phyloP scores from a whole-genome alignment of 2,888 invertebrate species.

The Plusia festucae region DNA sequence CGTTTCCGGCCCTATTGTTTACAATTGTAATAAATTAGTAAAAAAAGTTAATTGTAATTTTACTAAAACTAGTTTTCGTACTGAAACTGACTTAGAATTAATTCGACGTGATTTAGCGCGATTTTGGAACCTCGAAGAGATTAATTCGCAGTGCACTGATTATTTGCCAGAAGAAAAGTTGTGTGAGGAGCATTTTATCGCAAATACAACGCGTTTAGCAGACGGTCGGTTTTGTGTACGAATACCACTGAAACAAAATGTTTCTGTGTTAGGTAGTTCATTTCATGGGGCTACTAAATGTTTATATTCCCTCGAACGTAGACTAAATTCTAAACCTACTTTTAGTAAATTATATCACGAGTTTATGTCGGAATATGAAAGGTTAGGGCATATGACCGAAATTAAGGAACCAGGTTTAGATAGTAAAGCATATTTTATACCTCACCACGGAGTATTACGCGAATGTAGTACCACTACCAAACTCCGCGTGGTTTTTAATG shows the following conservation, averaged over 20 bases:
- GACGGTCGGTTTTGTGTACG: constrained; percentile 56
- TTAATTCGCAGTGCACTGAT: constrained; percentile 16
- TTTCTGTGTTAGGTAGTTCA: constrained; percentile 46
- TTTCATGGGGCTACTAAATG: constrained; percentile 46
- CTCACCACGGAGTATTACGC: constrained; percentile 50
- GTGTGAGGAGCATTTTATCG: constrained; percentile 55
- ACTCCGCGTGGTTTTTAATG: constrained; percentile 45
- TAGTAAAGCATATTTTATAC: constrained; percentile 28
- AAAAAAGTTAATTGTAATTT: constrained; percentile 32
- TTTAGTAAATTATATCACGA: constrained; percentile 39
- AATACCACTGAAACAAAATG: constrained; percentile 47
- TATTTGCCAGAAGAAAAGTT: constrained; percentile 43
- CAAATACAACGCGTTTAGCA: constrained; percentile 49
- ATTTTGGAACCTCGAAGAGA: constrained; percentile 49
- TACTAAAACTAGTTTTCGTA: constrained; percentile 2
- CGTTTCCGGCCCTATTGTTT: constrained; percentile 32
- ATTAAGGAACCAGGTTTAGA: constrained; percentile 3
- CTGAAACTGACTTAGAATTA: constrained; percentile 6
- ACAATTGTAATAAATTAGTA: neutral
- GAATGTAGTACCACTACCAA: no score
- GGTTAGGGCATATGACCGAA: constrained; percentile 15
- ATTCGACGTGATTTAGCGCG: constrained; percentile 18
- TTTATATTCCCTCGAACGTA: constrained; percentile 40
- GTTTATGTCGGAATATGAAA: constrained; percentile 52
- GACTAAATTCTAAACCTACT: constrained; percentile 22